These are phyloP conservation scores for Margaritifera margaritifera DNA, from an alignment of 2,888 invertebrate species.

Conservation along the genomic window DNA sequence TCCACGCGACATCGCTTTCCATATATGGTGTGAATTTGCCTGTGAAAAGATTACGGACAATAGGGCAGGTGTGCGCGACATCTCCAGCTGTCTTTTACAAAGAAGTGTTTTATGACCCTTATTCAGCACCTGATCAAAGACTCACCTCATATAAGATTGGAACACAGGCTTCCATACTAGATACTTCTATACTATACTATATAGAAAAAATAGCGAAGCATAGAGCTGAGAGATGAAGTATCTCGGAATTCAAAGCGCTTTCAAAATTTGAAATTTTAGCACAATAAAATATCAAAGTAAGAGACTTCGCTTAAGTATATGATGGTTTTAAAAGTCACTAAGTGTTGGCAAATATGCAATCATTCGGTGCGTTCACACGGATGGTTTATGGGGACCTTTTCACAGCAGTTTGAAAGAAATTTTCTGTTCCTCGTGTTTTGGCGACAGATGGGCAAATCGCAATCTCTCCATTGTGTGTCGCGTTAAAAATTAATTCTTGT, in stretches of 20 bases:
- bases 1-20: conserved; percentile 48
- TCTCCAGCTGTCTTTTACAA: conserved; percentile 40
- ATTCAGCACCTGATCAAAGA: conserved; percentile 26
- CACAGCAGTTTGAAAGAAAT: no score
- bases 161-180: conserved; percentile 26
- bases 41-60: conserved; percentile 37
- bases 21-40: conserved; percentile 53
- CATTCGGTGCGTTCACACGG: no score
- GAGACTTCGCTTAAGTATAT: no score
- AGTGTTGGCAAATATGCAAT: no score
- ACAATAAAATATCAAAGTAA: no score
- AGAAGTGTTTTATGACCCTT: conserved; percentile 33
- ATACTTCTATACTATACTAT: background rate
- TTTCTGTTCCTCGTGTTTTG: no score
- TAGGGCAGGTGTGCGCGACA: conserved; percentile 36
- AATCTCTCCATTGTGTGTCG: no score
- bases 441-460: no score
- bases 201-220: background rate
- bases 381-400: no score
- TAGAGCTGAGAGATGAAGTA: background rate
- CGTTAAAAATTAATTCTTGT: no score
- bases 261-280: no score
- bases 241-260: background rate
- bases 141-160: conserved; percentile 4
- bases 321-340: no score